phyloP scores from a whole-genome alignment of 2,797 vertebrate species.

The Borostomias antarcticus region DNA sequence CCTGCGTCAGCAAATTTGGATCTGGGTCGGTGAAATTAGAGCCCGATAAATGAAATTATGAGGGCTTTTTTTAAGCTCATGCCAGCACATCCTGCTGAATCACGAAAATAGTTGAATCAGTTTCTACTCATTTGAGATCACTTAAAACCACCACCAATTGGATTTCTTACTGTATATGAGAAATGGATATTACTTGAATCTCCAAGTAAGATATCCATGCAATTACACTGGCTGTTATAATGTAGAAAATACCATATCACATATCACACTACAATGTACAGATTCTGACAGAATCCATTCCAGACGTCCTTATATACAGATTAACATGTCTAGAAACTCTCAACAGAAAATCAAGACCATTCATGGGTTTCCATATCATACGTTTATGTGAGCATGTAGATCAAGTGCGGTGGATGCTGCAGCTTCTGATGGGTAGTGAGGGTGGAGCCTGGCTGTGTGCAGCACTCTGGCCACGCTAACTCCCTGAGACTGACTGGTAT shows the following conservation, averaged over 20 bases:
- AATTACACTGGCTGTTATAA: too few species aligned
- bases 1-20: background rate
- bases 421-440: slow-evolving; percentile 34
- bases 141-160: too few species aligned
- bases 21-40: too few species aligned
- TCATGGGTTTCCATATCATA: slow-evolving; percentile 1
- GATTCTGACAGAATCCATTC: background rate
- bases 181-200: too few species aligned
- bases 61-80: too few species aligned
- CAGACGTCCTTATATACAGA: background rate
- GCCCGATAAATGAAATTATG: too few species aligned
- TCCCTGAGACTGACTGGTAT: slow-evolving; percentile 39
- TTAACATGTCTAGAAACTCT: slow-evolving; percentile 25
- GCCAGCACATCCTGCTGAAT: background rate
- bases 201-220: too few species aligned
- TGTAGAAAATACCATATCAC: too few species aligned
- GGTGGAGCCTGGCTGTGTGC: slow-evolving; percentile 42
- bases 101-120: too few species aligned
- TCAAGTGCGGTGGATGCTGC: background rate
- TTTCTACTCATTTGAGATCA: too few species aligned
- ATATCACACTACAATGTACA: background rate
- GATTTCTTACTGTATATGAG: too few species aligned
- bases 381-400: background rate
- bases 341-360: slow-evolving; percentile 50
- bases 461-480: slow-evolving; percentile 46